Conservation (phyloP, 2,888 invertebrate species). For the Cryptocephalus moraei region DNA sequence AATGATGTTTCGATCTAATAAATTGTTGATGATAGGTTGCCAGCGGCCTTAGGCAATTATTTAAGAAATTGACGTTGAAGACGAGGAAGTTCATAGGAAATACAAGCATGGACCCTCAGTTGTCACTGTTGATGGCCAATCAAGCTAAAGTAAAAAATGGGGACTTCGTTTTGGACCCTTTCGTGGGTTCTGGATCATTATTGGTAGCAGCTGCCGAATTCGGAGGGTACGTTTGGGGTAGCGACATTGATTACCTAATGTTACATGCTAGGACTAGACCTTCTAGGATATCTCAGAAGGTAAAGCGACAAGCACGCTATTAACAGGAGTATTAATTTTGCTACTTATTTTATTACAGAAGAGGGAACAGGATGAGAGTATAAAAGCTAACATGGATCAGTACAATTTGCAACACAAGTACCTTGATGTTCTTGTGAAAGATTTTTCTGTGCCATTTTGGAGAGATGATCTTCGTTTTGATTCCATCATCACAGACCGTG, state of each 20-base stretch:
- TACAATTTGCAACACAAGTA: slow-evolving; percentile 69
- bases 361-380: slow-evolving; percentile 74
- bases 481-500: slow-evolving; percentile 93
- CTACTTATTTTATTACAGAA: slow-evolving; percentile 35
- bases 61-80: slow-evolving; percentile 74
- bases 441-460: slow-evolving; percentile 81
- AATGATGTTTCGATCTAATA: neutral
- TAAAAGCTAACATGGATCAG: slow-evolving; percentile 79
- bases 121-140: slow-evolving; percentile 93
- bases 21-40: slow-evolving; percentile 50
- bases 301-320: slow-evolving; percentile 22
- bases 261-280: slow-evolving; percentile 79
- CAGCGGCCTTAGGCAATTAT: slow-evolving; percentile 74
- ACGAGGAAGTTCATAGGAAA: slow-evolving; percentile 93
- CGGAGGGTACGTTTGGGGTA: slow-evolving; percentile 76
- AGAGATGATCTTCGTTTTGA: slow-evolving; percentile 62
- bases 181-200: slow-evolving; percentile 77
- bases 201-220: slow-evolving; percentile 83
- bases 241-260: slow-evolving; percentile 92
- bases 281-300: slow-evolving; percentile 67
- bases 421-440: slow-evolving; percentile 83
- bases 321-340: too few relatives aligned
- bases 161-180: slow-evolving; percentile 84
- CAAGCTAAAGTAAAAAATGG: slow-evolving; percentile 66
- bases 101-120: slow-evolving; percentile 95